Base-by-base conservation (phyloP, 2,797 vertebrate genomes). In the Trichosurus vulpecula region DNA sequence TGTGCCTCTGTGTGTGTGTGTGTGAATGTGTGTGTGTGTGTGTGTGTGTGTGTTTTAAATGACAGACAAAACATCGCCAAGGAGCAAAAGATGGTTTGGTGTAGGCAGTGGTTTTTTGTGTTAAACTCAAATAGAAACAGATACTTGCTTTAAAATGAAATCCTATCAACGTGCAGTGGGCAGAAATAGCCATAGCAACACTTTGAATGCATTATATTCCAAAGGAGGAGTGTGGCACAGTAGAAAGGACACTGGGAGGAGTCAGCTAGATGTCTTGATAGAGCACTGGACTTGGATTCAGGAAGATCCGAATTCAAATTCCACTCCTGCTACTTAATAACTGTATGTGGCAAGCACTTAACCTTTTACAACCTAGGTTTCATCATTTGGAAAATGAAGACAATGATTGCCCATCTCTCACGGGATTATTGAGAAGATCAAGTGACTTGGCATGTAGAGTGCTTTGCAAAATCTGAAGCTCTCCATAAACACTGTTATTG, bases 161-260 rank as follows among this genome's bases (percentile, higher is more conserved):
- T 96, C 54, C 47, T 91, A 16, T 54, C 91, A n/a, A 95, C 94
- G 90, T 47, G 1, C 31, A 87, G 94, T 52, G 9, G 87, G 91
- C 81, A 58, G 57, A 96, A 96, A 94, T 89, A 93, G 95, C 41
- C 92, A 92, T 51, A 22, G 47, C 92, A 93, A 35, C 41, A 51
- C 3, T 87, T 87, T 51, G 22, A 87, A 87, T 87, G 74, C 41
- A 12, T 87, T 87, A 27, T 27, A 27, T 27, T 87, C 8, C 41
- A 87, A 87, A 87, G 25, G 41, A 87, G n/a, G 27, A 25, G 41
- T 27, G 25, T 51, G 22, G 22, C 29, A 87, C 10, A 27, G 41
- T 47, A 9, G 10, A 25, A 87, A 87, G 74, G 74, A 81, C 74
- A 81, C 74, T 10, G 41, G 41, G 41, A 25, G 22, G 22, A 47